A percentile compares a stretch with the other conserved stretches of the same genome.
These are phyloP conservation scores for Melipona beecheii DNA, from an alignment of 2,888 invertebrate species.

Conservation along the genomic window DNA sequence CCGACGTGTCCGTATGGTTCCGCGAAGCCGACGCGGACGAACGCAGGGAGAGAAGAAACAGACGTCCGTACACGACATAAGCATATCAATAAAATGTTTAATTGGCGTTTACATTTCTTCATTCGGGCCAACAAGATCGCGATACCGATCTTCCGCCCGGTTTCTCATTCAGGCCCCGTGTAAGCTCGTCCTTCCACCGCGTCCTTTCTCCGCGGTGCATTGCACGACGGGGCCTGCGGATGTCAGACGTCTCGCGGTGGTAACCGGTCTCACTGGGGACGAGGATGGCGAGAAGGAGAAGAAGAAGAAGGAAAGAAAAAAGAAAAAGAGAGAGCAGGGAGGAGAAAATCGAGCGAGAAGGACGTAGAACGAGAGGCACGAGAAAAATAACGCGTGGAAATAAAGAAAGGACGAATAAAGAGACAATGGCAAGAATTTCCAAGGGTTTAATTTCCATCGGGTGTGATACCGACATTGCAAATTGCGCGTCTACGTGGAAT, in stretches of 20 bases:
- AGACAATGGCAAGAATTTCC: slow-evolving; percentile 8
- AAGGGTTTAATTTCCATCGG: slow-evolving; percentile 42
- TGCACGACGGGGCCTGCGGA: slow-evolving; percentile 44
- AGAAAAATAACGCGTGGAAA: slow-evolving; percentile 42
- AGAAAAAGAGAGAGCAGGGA: background rate
- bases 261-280: slow-evolving; percentile 45
- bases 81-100: slow-evolving; percentile 83
- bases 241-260: slow-evolving; percentile 59
- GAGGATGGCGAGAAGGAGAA: slow-evolving; percentile 7
- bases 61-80: slow-evolving; percentile 80
- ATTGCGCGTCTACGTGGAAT: background rate
- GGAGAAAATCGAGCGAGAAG: slow-evolving; percentile 48
- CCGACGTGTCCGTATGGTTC: background rate
- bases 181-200: slow-evolving; percentile 66
- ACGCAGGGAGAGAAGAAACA: slow-evolving; percentile 46
- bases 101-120: slow-evolving; percentile 83
- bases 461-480: slow-evolving; percentile 18
- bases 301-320: slow-evolving; percentile 1
- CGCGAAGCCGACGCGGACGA: background rate
- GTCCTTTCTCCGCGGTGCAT: slow-evolving; percentile 49
- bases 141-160: slow-evolving; percentile 76
- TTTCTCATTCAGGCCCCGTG: slow-evolving; percentile 67
- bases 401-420: slow-evolving; percentile 27
- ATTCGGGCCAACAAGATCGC: slow-evolving; percentile 79
- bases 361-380: slow-evolving; percentile 18